phyloP scores from a whole-genome alignment of 2,113 vertebrate genomes.

The Puma concolor region DNA sequence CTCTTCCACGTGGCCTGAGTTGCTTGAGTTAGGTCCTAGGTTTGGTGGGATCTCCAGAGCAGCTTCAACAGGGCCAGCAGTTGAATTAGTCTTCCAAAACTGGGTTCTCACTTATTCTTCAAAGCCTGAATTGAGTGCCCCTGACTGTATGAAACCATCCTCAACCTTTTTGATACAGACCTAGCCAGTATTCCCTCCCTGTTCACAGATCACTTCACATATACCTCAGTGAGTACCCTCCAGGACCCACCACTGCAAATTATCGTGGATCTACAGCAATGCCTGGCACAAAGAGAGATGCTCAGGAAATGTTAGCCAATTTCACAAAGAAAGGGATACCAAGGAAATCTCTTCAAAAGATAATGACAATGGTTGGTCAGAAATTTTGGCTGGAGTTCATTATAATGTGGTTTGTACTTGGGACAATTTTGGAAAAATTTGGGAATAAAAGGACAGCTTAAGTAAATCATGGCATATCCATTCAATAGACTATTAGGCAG shows the following conservation, averaged over 20 bases:
- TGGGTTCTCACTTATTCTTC: neutral
- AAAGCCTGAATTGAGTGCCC: neutral
- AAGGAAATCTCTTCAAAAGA: neutral
- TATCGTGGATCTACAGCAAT: accelerated
- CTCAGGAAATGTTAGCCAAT: accelerated
- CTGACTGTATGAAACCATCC: neutral
- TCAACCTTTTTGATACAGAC: neutral
- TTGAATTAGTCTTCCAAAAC: neutral
- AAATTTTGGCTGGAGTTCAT: neutral
- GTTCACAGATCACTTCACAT: neutral
- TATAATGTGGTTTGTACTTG: neutral
- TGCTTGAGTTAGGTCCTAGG: neutral
- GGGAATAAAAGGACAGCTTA: neutral
- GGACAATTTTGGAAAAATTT: neutral
- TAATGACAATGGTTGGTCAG: no score
- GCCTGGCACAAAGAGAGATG: no score
- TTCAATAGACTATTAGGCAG: neutral
- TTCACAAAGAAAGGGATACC: neutral
- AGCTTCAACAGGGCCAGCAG: neutral
- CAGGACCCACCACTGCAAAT: neutral
- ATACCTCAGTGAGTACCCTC: accelerated
- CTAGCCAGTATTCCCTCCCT: neutral
- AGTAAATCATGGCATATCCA: neutral
- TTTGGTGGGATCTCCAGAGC: neutral
- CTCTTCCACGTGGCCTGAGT: neutral